Base-by-base conservation (phyloP, 2,888 invertebrate genomes). In the Mycalesis mineus region DNA sequence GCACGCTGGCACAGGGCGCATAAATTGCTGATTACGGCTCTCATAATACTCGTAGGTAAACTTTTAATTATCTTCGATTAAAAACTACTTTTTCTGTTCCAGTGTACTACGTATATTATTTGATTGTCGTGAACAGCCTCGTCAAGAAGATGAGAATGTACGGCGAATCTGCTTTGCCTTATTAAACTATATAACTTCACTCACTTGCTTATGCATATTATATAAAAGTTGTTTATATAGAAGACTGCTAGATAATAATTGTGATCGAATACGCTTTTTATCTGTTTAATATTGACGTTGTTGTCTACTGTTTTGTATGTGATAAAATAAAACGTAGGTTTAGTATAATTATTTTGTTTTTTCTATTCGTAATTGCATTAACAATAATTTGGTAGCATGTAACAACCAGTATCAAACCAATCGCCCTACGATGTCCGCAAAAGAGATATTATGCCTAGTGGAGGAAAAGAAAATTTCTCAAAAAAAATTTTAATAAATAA, bases 81-180 rank as follows among this genome's bases (percentile, higher is more conserved):
- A n/a, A n/a, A n/a, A n/a, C n/a, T n/a, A n/a, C n/a, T 49, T 48
- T 29, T 54, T 57, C 53, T 44, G 33, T 85, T 84, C 17, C 84
- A 88, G 88, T 68, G 0, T 88, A 83, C 66, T 82, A 84, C 5
- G 14, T 83, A 5, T 88, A 81, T 68, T 86, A 86, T 65, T 58
- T 87, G 63, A 73, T 78, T 28, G 75, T 85, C 52, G 75, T 88
- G 33, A 87, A 88, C 74, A 86, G 86, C 28, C 66, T 84, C 9
- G 87, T 86, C 65, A 71, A 78, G 14, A 75, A 78, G 8, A 84
- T 88, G 82, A 87, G 88, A 69, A 75, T 78, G 70, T 83, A 80
- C 61, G 70, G 73, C 1, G 85, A 82, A 9, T 86, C 80, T 54
- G 76, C 80, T 3, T 77, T 86, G 45, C 88, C 88, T n/a, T n/a